These are phyloP conservation scores for Zaprionus lachaisei DNA, from an alignment of 1,140 invertebrate genomes.

Conservation along the genomic window DNA sequence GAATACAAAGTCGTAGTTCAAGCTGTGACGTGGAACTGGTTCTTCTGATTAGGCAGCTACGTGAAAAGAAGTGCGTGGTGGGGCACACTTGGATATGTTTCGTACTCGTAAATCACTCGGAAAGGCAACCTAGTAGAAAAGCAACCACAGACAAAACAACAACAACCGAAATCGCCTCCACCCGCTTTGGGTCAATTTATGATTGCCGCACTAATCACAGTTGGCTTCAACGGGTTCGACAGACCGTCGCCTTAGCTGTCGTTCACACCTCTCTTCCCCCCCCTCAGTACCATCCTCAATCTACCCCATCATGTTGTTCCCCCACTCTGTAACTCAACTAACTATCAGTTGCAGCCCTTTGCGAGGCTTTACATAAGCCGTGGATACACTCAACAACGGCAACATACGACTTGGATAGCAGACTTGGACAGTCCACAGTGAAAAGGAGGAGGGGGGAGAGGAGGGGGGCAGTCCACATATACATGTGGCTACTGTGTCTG, in stretches of 20 bases:
- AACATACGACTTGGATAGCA: constrained; percentile 11
- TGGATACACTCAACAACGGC: constrained; percentile 12
- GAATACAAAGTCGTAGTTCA: no score
- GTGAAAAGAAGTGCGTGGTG: neutral
- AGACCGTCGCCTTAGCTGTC: neutral
- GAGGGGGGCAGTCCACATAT: neutral
- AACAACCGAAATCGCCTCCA: constrained; percentile 30
- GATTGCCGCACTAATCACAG: constrained; percentile 75
- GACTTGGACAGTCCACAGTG: neutral
- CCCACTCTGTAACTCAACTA: neutral
- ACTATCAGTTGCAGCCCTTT: constrained; percentile 10
- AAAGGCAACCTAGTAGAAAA: constrained; percentile 60
- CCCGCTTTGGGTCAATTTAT: constrained; percentile 66
- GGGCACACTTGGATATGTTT: neutral
- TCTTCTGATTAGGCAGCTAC: neutral
- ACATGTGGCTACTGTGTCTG: constrained; percentile 31
- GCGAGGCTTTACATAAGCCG: constrained; percentile 47
- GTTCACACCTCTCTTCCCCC: neutral
- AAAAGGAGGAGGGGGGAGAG: neutral
- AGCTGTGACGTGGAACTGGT: neutral
- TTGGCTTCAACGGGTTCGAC: constrained; percentile 52
- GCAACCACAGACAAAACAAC: constrained; percentile 43
- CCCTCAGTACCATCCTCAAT: constrained; percentile 12
- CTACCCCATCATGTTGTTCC: constrained; percentile 8
- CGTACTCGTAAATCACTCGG: constrained; percentile 54